These are phyloP conservation scores for Oegoconia quadripuncta DNA, from an alignment of 2,888 invertebrate species.

Conservation along the genomic window DNA sequence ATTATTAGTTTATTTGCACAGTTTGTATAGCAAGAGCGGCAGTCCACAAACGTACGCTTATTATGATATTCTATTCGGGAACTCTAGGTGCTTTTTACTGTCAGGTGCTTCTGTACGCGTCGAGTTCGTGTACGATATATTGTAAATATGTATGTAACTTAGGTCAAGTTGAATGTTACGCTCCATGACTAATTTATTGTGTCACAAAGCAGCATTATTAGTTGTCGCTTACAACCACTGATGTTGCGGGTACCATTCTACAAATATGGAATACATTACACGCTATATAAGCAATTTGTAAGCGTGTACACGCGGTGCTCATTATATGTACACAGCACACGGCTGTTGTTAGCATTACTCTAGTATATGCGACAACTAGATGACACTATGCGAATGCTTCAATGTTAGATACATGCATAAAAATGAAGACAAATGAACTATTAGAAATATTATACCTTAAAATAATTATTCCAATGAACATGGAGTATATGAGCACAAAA, in stretches of 20 bases:
- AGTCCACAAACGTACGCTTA: constrained; percentile 63
- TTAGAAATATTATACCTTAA: too few relatives aligned
- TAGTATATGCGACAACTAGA: too few relatives aligned
- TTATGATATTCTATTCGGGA: constrained; percentile 70
- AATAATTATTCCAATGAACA: constrained; percentile 13
- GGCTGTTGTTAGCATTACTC: too few relatives aligned
- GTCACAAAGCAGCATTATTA: constrained; percentile 48
- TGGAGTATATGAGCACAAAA: constrained; percentile 63
- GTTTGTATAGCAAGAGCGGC: constrained; percentile 52
- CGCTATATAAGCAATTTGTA: too few relatives aligned
- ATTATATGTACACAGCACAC: too few relatives aligned
- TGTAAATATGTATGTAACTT: constrained; percentile 72
- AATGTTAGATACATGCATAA: too few relatives aligned
- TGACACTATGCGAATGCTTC: too few relatives aligned
- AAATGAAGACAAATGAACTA: not conserved
- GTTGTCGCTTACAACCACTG: constrained; percentile 14
- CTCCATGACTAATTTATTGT: constrained; percentile 58
- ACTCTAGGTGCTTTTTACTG: constrained; percentile 77
- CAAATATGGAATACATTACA: too few relatives aligned
- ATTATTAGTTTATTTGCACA: constrained; percentile 33
- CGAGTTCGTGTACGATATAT: constrained; percentile 59
- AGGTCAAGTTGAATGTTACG: constrained; percentile 54
- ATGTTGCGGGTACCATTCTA: too few relatives aligned
- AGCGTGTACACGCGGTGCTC: too few relatives aligned
- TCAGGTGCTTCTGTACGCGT: constrained; percentile 75